phyloP scores from a whole-genome alignment of 2,797 vertebrate species.

The Melopsittacus undulatus region DNA sequence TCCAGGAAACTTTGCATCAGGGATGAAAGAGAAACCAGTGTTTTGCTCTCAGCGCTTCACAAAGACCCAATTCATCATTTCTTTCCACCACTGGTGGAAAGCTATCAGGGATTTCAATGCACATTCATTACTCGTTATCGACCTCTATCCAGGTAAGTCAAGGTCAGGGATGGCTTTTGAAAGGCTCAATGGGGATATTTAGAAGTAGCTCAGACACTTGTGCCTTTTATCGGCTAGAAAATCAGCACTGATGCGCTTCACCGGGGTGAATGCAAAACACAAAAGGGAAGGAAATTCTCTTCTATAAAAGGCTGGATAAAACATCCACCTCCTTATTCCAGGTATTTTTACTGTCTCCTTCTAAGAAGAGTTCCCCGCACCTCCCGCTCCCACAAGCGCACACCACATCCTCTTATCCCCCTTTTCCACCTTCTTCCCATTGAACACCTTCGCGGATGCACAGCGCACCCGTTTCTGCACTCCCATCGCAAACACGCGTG shows the following conservation, averaged over 20 bases:
- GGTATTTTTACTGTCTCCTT: neutral
- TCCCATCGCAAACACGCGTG: fast-evolving
- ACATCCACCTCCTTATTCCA: neutral
- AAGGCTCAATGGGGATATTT: neutral
- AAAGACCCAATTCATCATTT: slow-evolving; percentile 51
- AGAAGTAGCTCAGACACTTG: neutral
- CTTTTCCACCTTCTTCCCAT: neutral
- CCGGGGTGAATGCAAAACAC: neutral
- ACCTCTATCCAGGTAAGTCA: slow-evolving; percentile 8
- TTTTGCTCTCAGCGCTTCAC: slow-evolving; percentile 1
- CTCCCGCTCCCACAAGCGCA: neutral
- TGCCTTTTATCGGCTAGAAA: neutral
- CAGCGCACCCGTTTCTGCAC: fast-evolving
- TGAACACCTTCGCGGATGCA: fast-evolving
- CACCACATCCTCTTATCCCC: fast-evolving
- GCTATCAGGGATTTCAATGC: neutral
- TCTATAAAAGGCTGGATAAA: neutral
- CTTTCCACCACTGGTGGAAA: neutral
- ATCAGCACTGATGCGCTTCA: neutral
- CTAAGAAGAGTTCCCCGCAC: fast-evolving
- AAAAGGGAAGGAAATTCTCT: neutral
- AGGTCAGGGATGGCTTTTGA: neutral
- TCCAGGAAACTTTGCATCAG: neutral
- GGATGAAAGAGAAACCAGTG: slow-evolving; percentile 30
- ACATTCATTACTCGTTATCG: slow-evolving; percentile 19